These are phyloP conservation scores for Drosophila cognata DNA, from an alignment of 2,888 invertebrate species.

Conservation along the genomic window DNA sequence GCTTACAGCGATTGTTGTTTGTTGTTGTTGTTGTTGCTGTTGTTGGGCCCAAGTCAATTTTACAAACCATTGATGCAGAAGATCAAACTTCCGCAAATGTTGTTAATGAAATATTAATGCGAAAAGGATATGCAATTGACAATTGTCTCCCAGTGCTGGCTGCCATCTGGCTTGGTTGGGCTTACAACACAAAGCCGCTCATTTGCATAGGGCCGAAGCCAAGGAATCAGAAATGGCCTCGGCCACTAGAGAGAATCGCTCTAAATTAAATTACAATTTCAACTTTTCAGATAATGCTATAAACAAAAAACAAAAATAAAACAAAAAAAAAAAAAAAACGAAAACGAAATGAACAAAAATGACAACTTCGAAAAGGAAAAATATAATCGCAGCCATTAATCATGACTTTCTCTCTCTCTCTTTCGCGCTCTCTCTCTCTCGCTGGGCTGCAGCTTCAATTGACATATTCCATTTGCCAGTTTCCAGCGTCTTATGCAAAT, in stretches of 20 bases:
- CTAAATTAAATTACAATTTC: conserved; percentile 81
- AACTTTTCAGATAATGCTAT: conserved; percentile 59
- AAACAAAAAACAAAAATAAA: conserved; percentile 22
- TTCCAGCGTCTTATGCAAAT: conserved; percentile 39
- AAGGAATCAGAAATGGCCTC: conserved; percentile 43
- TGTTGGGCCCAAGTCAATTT: conserved; percentile 82
- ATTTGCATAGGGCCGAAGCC: conserved; percentile 64
- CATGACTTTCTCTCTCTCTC: conserved; percentile 44
- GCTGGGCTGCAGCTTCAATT: conserved; percentile 62
- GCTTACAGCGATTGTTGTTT: conserved; percentile 20
- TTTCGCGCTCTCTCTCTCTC: background rate
- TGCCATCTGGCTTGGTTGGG: conserved; percentile 29
- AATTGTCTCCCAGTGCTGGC: conserved; percentile 61
- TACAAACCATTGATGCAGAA: conserved; percentile 85
- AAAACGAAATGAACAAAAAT: conserved; percentile 11
- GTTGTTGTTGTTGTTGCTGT: conserved; percentile 32
- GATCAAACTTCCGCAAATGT: conserved; percentile 84
- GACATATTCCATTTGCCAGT: conserved; percentile 75
- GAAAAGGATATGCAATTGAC: conserved; percentile 83
- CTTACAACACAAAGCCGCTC: conserved; percentile 66
- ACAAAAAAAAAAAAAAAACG: conserved; percentile 18
- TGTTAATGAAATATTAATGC: conserved; percentile 82
- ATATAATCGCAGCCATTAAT: conserved; percentile 76
- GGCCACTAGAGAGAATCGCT: conserved; percentile 47
- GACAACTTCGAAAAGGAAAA: conserved; percentile 26